Base-by-base conservation (phyloP, 1,140 invertebrate genomes). In the Trichomalopsis sarcophagae region DNA sequence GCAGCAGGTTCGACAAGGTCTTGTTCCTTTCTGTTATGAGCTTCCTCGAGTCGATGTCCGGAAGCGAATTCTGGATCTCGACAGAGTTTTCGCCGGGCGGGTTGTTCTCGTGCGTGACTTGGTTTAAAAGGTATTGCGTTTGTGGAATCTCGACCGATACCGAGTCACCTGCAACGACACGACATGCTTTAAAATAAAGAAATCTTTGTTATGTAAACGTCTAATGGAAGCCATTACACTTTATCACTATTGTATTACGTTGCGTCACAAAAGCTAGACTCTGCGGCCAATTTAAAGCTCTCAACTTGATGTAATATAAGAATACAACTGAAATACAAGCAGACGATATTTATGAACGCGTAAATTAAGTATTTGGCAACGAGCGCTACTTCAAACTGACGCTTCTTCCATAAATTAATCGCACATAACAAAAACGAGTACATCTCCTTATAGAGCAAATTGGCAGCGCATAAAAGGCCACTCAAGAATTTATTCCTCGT, bases 11-110 rank as follows among this genome's bases (percentile, higher is more conserved):
- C 73, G 95, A 95, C n/a, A 96, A 90, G 74, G 95, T 96, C 55
- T 95, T 95, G 79, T 95, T 96, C 2, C 95, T 95, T 62, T 95
- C 95, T 2, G 94, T 95, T 84, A 96, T 95, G 5, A 94, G 91
- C 86, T 94, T 94, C 76, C 93, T 91, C 4, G 93, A 93, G 81
- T 95, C 94, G 62, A 92, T 83, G 80, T 95, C 89, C 0, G 94
- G 93, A n/a, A 94, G 87, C 3, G 94, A 94, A 73, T 94, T 92
- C 50, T 91, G 89, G 7, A 91, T 89, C n/a, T 92, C 91, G 21
- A 92, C 89, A 4, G 89, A 86, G 55, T 62, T 62, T 30, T 92
- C 89, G 10, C 87, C 90, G 0, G 90, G 89, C 1, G 90, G 81
- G 69, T 87, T 91, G 83, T 90, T 91, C 36, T 93, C 92, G 82